These are phyloP conservation scores for Cricetomys ansorgei DNA, from an alignment of 2,113 vertebrate genomes.

Conservation along the genomic window DNA sequence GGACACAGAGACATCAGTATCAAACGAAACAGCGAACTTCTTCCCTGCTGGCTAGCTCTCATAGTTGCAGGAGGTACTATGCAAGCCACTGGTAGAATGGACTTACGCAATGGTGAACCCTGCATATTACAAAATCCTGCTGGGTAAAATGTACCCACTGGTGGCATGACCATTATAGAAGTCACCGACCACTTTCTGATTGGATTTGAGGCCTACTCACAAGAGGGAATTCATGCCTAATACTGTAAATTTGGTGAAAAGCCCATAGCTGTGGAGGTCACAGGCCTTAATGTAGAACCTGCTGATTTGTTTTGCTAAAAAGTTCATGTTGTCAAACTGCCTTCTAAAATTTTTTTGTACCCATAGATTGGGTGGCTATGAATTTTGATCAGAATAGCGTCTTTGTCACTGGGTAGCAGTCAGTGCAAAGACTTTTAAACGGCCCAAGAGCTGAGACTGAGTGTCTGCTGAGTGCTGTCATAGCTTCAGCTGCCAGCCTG, in stretches of 20 bases:
- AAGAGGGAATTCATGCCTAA: neutral
- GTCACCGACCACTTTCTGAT: neutral
- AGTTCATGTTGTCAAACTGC: neutral
- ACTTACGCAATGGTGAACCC: neutral
- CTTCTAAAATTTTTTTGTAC: neutral
- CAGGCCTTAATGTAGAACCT: neutral
- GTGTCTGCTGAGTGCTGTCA: neutral
- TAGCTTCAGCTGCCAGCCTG: neutral
- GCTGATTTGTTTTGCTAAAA: neutral
- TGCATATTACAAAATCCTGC: neutral
- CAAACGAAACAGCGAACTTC: neutral
- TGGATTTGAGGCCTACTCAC: neutral
- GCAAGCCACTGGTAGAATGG: neutral
- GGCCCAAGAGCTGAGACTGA: neutral
- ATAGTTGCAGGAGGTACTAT: neutral
- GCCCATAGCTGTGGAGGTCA: neutral
- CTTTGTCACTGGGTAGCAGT: neutral
- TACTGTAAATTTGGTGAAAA: neutral
- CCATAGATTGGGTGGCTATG: neutral
- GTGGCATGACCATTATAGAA: neutral
- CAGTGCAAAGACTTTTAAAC: too few species aligned
- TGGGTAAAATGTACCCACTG: neutral
- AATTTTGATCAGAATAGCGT: too few species aligned
- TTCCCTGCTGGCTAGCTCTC: neutral
- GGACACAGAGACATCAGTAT: neutral